Evolutionary conservation across 1,140 invertebrate genomes (phyloP), one percentile per base, ranked within the genome.

Genomic region (Diabrotica undecimpunctata): DNA sequence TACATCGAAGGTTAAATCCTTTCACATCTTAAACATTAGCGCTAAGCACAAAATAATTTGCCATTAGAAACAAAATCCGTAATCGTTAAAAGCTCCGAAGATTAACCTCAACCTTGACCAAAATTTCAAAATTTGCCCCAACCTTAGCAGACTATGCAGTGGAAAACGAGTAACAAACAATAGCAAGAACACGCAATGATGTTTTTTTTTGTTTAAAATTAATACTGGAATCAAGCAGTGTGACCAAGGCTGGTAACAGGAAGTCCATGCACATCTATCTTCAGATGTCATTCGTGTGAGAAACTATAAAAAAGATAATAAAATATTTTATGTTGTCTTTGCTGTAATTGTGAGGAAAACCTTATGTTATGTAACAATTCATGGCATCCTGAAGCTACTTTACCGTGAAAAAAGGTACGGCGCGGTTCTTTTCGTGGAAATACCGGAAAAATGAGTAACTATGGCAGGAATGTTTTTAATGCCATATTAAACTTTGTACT

Each of bases 221-320:
- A 74, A 64, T 72, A 70, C 65, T 66, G 50, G 59, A 75, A 70
- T 69, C 72, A 75, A 66, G 70, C 54, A 70, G 70, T 75, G 75
- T 77, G 74, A 77, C 75, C 75, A 77, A 77, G 75, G 75, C 65
- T 72, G 64, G 53, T 50, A 68, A 75, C 73, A 71, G 75, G 75
- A 77, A 75, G 72, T 72, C 64, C 59, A 51, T 67, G 68, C 66
- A 70, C 75, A 77, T 77, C 74, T 62, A 75, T 75, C 75, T 77
- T 74, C 68, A 75, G 73, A 74, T 77, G 74, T 77, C 75, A 77
- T 70, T 77, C 75, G 71, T 75, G 69, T 76, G 74, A 75, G 71
- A 76, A 76, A 74, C 69, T 64, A 75, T 71, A 74, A 74, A 72
- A 75, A 66, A 66, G 36, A 63, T 61, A 59, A 69, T 66, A 71